Evolutionary conservation across 2,113 vertebrate genomes (phyloP).

Genomic region (Corapipo altera): DNA sequence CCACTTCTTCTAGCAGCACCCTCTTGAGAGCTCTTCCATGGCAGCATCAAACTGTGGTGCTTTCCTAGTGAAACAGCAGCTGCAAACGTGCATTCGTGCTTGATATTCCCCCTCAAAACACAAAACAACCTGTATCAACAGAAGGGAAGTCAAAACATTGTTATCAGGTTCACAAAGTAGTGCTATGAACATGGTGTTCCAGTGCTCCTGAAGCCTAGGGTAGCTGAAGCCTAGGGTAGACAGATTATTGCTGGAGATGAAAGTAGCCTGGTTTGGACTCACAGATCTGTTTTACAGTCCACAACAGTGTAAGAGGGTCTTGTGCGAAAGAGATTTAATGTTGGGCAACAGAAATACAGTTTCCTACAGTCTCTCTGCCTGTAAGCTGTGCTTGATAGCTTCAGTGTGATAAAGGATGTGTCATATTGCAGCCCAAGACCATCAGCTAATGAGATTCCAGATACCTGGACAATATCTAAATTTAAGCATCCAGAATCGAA

Average conservation of each 20-base stretch:
- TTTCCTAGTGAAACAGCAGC: background rate
- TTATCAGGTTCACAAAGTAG: background rate
- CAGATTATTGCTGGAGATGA: background rate
- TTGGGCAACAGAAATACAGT: background rate
- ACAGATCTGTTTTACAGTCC: background rate
- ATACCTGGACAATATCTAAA: background rate
- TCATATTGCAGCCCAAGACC: background rate
- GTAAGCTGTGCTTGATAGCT: background rate
- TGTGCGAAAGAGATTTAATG: background rate
- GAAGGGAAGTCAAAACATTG: background rate
- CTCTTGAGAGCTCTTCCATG: accelerated
- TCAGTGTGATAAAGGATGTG: background rate
- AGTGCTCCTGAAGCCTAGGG: background rate
- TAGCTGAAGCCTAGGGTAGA: background rate
- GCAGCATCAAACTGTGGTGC: background rate
- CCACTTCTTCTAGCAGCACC: background rate
- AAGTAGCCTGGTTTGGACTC: background rate
- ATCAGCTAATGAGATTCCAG: background rate
- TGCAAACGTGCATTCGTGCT: background rate
- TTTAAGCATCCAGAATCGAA: background rate
- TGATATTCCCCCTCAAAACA: background rate
- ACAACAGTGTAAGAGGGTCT: background rate
- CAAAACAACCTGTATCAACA: background rate
- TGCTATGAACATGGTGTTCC: background rate
- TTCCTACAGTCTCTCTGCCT: background rate